These are phyloP conservation scores for Bhutanitis thaidina DNA, from an alignment of 2,888 invertebrate species.

Conservation along the genomic window DNA sequence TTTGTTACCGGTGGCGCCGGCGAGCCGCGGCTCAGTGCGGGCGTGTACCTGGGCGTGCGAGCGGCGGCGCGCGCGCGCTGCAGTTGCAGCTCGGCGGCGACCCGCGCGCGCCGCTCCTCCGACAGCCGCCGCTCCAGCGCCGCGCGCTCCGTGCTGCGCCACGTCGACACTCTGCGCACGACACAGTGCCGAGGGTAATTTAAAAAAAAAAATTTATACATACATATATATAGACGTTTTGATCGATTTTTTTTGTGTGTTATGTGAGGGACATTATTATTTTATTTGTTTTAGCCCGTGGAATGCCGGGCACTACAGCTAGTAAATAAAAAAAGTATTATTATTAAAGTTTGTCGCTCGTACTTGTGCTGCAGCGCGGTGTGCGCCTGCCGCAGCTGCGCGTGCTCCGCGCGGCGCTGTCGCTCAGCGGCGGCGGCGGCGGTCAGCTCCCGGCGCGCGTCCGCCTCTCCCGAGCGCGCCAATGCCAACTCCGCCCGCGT, in stretches of 20 bases:
- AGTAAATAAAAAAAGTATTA: no score
- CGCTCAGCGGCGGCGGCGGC: conserved; percentile 53
- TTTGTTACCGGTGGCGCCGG: no score
- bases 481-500: conserved; percentile 44
- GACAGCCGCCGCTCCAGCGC: conserved; percentile 90
- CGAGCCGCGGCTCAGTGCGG: no score
- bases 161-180: conserved; percentile 84
- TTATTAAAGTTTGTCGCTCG: no score
- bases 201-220: no score
- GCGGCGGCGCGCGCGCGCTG: conserved; percentile 77
- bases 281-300: no score
- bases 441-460: conserved; percentile 82
- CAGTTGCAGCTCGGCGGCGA: conserved; percentile 86
- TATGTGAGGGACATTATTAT: no score
- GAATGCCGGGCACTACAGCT: no score
- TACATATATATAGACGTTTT: no score
- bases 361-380: conserved; percentile 92
- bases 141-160: conserved; percentile 85
- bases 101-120: conserved; percentile 90
- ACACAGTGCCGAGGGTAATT: no score
- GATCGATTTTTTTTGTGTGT: no score
- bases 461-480: conserved; percentile 87
- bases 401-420: conserved; percentile 80
- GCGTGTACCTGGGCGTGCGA: conserved; percentile 26
- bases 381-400: conserved; percentile 90